Percentiles rank a stretch among this genome's conserved stretches.
These are phyloP conservation scores for Buceros bicornis DNA, from an alignment of 2,797 vertebrate species.

Conservation along the genomic window DNA sequence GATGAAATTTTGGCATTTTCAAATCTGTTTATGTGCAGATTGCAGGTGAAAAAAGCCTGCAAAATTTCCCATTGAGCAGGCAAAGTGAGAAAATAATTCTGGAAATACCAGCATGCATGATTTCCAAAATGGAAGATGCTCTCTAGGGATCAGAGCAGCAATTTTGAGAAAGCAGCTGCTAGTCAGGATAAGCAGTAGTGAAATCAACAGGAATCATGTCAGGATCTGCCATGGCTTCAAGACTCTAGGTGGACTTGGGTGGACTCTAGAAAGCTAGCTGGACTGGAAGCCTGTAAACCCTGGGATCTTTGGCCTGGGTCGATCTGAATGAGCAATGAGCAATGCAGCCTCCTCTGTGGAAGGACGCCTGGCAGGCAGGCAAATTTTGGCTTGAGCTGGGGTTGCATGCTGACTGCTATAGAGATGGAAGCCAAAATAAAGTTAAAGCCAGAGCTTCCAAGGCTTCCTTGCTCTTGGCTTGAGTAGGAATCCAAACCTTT, in stretches of 20 bases:
- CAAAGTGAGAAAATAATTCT: background rate
- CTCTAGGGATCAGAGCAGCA: background rate
- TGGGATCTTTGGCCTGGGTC: background rate
- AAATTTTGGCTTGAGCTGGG: background rate
- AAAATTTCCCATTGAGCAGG: background rate
- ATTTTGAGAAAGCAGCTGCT: background rate
- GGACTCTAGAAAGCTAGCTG: background rate
- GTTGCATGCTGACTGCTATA: background rate
- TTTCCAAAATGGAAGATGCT: background rate
- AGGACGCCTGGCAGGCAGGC: background rate
- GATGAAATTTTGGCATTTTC: background rate
- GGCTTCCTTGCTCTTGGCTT: background rate
- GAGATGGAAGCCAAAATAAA: background rate
- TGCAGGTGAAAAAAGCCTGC: background rate
- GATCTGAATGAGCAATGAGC: background rate
- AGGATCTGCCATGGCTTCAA: background rate
- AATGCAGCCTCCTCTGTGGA: background rate
- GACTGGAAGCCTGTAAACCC: background rate
- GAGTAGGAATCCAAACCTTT: background rate
- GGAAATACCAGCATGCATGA: background rate
- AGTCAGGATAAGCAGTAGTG: background rate
- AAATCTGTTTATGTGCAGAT: background rate
- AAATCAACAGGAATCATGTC: background rate
- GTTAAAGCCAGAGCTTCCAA: background rate
- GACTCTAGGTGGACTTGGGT: background rate